Conservation (phyloP, 2,888 invertebrate species). For the Germaria angustata region DNA sequence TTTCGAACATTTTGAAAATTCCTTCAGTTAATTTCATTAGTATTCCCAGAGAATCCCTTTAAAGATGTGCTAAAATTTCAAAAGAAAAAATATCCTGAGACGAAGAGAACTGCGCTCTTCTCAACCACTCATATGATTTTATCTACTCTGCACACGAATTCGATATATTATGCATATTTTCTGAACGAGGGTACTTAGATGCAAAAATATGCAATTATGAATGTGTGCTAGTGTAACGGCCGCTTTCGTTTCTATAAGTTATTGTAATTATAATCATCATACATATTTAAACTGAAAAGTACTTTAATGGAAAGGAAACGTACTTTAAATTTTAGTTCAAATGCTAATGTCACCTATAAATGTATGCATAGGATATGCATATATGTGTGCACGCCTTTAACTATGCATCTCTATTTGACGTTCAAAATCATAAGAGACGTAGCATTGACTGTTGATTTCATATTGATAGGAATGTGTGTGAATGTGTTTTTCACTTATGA, state of each 20-base stretch:
- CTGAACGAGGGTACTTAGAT: no score
- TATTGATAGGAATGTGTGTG: background rate
- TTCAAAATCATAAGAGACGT: background rate
- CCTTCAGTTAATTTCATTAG: no score
- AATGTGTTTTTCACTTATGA: background rate
- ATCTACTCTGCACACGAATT: no score
- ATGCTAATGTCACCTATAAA: constrained; percentile 54
- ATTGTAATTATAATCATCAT: constrained; percentile 10
- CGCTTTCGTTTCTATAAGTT: background rate
- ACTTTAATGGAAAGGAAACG: background rate
- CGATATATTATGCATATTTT: no score
- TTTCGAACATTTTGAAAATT: no score
- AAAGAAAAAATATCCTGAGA: no score
- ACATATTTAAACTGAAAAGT: background rate
- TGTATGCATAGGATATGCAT: no score
- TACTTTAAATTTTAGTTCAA: constrained; percentile 36
- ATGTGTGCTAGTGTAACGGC: background rate
- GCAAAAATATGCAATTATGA: background rate
- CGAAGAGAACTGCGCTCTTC: no score
- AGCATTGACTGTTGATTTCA: constrained; percentile 2
- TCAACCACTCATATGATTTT: no score
- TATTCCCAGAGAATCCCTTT: no score
- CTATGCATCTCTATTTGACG: background rate
- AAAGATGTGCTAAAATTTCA: no score
- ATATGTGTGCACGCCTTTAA: no score